Evolutionary conservation across 2,113 vertebrate species (phyloP).

Genomic region (Galbula dea): DNA sequence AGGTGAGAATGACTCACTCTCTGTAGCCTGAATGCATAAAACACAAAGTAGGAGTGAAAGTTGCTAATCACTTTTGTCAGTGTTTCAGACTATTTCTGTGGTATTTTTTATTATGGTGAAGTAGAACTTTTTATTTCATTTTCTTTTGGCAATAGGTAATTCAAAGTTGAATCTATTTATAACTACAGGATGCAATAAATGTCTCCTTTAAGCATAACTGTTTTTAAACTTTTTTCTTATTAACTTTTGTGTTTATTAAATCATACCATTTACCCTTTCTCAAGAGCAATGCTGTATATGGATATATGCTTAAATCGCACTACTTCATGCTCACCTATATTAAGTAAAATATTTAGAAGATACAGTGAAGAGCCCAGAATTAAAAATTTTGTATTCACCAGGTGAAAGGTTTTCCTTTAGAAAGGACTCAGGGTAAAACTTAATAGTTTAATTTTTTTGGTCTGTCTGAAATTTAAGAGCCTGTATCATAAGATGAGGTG

Average conservation of each 20-base stretch:
- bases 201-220: not conserved
- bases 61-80: not conserved
- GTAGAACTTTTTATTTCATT: not conserved
- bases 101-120: not conserved
- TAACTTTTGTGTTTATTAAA: not conserved
- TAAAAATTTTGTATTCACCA: not conserved
- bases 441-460: not conserved
- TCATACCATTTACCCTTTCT: not conserved
- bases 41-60: not conserved
- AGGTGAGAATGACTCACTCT: not conserved
- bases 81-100: not conserved
- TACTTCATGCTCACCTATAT: not conserved
- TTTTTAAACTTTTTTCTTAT: not conserved
- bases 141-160: not conserved
- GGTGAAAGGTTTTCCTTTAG: not conserved
- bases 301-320: not conserved
- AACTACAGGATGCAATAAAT: not conserved
- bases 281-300: not conserved
- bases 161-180: not conserved
- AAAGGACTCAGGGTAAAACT: not conserved
- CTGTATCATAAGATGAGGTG: not conserved
- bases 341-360: not conserved
- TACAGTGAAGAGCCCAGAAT: not conserved
- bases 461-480: constrained; percentile 16
- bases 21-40: not conserved